Evolutionary conservation across 2,888 invertebrate genomes (phyloP), one percentile per base, ranked within the genome.

Genomic region (Laspeyria flexula): DNA sequence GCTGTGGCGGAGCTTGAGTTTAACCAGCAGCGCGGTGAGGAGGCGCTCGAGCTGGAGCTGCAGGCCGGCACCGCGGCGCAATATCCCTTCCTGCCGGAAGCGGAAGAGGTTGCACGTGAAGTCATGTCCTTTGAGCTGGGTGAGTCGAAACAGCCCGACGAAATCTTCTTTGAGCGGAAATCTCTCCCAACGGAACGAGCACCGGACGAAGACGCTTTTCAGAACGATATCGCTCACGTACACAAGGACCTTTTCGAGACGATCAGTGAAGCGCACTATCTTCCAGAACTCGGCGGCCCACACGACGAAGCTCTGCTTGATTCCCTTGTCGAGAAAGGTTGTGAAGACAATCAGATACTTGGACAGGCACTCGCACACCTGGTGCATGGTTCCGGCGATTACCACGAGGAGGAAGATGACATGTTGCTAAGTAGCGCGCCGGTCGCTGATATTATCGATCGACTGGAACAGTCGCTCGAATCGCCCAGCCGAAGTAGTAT

Each of bases 1-100:
- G 94, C 94, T 45, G 94, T 94, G 52, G 94, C 94, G 55, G 94
- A 94, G 82, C 89, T 94, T 43, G 94, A 94, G 81, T 93, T 94
- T 73, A 93, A 94, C 79, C 94, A 94, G 81, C 94, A 94, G 76
- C 84, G 85, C 75, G 78, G 84, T 63, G 80, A 84, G 52, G 81
- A 81, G 50, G 74, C 75, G 55, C 83, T 80, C 50, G 88, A 79
- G 65, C 77, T 85, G 62, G 79, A 80, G 51, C 66, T 80, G 45
- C 78, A 74, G 49, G 62, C 69, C 30, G 61, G 67, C 23, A 74
- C 72, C 40, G 70, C 72, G 23, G 71, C 71, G 27, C 75, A 73
- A 47, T 87, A 83, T 73, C 66, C 79, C 13, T 90, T 88, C 74
- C 71, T 88, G 41, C 83, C 88, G 27, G 65, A 50, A 6, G 82